These are phyloP conservation scores for Microcebus griseorufus DNA, from an alignment of 2,113 vertebrate species.

Conservation along the genomic window DNA sequence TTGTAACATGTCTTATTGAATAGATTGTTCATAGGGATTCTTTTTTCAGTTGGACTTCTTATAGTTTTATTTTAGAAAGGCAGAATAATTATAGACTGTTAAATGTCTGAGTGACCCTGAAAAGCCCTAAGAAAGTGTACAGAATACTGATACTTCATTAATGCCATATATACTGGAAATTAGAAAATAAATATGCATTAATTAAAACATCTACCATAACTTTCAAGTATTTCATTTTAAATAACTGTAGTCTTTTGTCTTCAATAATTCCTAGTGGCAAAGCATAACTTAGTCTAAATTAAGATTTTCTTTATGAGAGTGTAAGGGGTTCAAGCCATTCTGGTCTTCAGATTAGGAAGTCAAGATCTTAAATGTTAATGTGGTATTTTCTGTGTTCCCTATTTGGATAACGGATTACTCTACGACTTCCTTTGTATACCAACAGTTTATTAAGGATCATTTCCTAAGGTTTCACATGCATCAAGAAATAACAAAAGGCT, in stretches of 20 bases:
- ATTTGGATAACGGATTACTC: not conserved
- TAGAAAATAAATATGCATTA: slow-evolving; percentile 16
- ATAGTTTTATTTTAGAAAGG: slow-evolving; percentile 73
- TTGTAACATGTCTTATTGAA: slow-evolving; percentile 57
- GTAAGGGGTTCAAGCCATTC: not conserved
- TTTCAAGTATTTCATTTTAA: slow-evolving; percentile 46
- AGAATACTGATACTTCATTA: slow-evolving; percentile 47
- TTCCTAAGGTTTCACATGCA: not conserved
- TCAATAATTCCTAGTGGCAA: slow-evolving; percentile 61
- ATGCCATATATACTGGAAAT: not conserved
- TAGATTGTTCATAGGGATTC: slow-evolving; percentile 47
- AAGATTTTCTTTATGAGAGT: slow-evolving; percentile 49
- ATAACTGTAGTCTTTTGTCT: not conserved
- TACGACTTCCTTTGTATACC: not conserved
- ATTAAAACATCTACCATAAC: slow-evolving; percentile 62
- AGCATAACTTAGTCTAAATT: not conserved
- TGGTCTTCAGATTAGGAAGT: not conserved
- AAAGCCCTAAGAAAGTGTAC: not conserved
- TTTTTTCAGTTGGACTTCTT: slow-evolving; percentile 33
- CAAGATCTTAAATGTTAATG: slow-evolving; percentile 39
- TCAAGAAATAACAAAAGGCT: not conserved
- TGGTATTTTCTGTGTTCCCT: not conserved
- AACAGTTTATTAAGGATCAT: not conserved
- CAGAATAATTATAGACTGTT: slow-evolving; percentile 59
- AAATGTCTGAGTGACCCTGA: slow-evolving; percentile 45